Evolutionary conservation across 2,113 vertebrate species (phyloP), one percentile per base, ranked within the genome.

Genomic region (Ellobius talpinus): DNA sequence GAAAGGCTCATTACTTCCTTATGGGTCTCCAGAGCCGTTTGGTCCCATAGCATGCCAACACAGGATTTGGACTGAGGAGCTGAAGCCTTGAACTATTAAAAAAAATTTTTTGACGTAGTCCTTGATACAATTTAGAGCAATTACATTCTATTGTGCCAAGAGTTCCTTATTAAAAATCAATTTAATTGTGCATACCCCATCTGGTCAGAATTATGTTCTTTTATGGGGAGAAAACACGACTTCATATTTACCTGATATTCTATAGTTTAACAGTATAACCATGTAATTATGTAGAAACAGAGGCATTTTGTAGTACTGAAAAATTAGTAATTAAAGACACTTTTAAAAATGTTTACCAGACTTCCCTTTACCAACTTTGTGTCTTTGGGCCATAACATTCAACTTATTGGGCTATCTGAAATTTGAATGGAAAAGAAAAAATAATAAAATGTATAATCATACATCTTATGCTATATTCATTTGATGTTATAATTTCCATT

Each of bases 91-190:
- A 97, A 97, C 93, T 97, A 89, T 94, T 58, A 90, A 89, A 93
- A 94, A 90, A 95, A 87, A 81, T 58, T 88, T n/a, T 58, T 88
- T n/a, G 92, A 96, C 31, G 0, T 95, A 97, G 97, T 98, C 97
- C 97, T 97, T 97, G 96, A 98, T 92, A 97, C 81, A 98, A 90
- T 97, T 97, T 97, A 92, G 96, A 97, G 61, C 0, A 26, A 97
- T 98, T 98, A 97, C 82, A 81, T 94, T 97, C 91, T 96, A 88
- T 97, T 96, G 96, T 93, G 95, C 98, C 96, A 97, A 96, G 94
- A 97, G 96, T 98, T 97, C 89, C 97, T 97, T 97, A 98, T 97
- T 98, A 96, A 98, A 97, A 96, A 97, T 95, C 97, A 96, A 88
- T 97, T 97, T 97, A 97, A 96, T 97, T 97, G 91, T 96, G 65